phyloP scores from a whole-genome alignment of 2,797 vertebrate species.

The Acanthornis magna region DNA sequence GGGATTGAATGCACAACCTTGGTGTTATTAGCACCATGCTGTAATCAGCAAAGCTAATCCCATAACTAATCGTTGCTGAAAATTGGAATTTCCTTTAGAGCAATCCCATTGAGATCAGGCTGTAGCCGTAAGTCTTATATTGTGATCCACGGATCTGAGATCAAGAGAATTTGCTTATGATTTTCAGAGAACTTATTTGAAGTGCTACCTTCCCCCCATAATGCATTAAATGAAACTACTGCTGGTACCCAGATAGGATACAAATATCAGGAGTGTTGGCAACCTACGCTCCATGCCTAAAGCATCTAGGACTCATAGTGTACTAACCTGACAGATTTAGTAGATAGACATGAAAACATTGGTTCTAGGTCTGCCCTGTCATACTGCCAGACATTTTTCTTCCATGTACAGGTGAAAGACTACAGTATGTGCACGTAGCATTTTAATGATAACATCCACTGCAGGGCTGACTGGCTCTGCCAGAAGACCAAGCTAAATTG shows the following conservation, averaged over 20 bases:
- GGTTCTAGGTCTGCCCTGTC: neutral
- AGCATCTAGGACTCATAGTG: neutral
- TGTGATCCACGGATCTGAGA: neutral
- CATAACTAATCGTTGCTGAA: neutral
- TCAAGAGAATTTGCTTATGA: neutral
- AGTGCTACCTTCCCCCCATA: neutral
- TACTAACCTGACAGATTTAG: neutral
- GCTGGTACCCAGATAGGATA: neutral
- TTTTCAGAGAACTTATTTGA: neutral
- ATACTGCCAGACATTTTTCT: neutral
- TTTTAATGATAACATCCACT: neutral
- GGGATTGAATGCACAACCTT: neutral
- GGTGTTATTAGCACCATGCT: neutral
- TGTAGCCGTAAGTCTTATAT: neutral
- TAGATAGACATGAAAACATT: neutral
- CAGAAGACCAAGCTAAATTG: neutral
- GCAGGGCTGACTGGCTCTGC: neutral
- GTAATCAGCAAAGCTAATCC: neutral
- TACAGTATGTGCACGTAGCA: neutral
- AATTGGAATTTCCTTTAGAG: neutral
- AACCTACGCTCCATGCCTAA: accelerated
- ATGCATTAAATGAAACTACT: neutral
- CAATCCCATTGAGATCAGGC: neutral
- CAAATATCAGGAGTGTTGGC: neutral
- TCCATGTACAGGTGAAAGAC: neutral